Base-by-base conservation (phyloP, 1,140 invertebrate genomes). In the Trinorchestia longiramus region DNA sequence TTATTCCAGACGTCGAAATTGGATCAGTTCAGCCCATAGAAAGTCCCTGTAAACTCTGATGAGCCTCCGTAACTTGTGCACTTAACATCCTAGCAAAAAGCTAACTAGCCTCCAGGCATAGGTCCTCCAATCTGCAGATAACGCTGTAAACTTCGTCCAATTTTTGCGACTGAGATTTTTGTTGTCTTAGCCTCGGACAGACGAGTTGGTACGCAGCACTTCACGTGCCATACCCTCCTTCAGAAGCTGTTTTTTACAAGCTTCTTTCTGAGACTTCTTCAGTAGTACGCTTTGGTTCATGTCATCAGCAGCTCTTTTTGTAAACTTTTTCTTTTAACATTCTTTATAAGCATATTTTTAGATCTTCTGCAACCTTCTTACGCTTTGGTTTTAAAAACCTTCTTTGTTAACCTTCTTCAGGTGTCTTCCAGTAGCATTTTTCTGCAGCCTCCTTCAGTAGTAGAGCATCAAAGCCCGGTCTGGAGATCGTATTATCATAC, bases 1-100 rank as follows among this genome's bases (percentile, higher is more conserved):
- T 42, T 91, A 42, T 91, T 91, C 41, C 88, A 91, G 41, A 42
- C 88, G 41, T 42, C 43, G 41, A 91, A 44, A 91, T 91, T 91
- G 88, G 88, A 91, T 91, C 88, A 43, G 88, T 91, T 91, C 3
- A 42, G 88, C 3, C 41, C 19, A 0, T 91, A 15, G 43, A 42
- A 44, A 91, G 88, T 91, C 43, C 41, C 88, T 91, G 41, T 91
- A 91, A 91, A 91, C 41, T 91, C 88, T 91, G 88, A 91, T 91
- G 88, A 91, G 88, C 41, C 41, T 42, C 41, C 88, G 88, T 91
- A 91, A 91, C 88, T 91, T 91, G 88, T 91, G 41, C 43, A 42
- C 43, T 91, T 91, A 91, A 91, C 88, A 91, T 91, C 88, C 88
- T 91, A 23, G 41, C 28, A 91, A 91, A 91, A 91, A 43, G 41